Conservation (phyloP, 2,797 vertebrate genomes). For the Silurus aristotelis region DNA sequence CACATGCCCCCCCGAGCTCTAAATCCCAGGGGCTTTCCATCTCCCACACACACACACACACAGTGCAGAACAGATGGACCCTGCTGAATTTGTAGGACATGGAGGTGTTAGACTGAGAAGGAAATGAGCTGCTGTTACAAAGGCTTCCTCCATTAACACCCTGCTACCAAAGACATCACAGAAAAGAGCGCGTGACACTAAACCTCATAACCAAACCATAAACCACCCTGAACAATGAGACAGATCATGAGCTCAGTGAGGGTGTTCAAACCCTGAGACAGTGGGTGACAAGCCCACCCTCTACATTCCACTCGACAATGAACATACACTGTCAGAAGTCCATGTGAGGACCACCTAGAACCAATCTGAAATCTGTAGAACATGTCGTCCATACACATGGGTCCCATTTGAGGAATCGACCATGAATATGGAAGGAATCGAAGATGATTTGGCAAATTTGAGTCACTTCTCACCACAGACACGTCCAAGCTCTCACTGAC, state of each 20-base stretch:
- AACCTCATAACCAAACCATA: not conserved
- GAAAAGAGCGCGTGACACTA: not conserved
- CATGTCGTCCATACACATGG: not conserved
- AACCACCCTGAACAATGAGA: not conserved
- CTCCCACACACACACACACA: slow-evolving; percentile 15
- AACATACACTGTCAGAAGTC: not conserved
- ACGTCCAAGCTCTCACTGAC: no score
- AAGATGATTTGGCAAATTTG: no score
- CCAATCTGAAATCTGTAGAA: no score
- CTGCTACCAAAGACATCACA: not conserved
- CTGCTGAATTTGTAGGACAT: not conserved
- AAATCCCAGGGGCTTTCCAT: slow-evolving; percentile 7
- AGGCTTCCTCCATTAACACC: slow-evolving; percentile 35
- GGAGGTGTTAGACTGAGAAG: not conserved
- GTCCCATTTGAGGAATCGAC: no score
- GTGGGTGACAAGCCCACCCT: no score
- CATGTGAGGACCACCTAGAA: not conserved
- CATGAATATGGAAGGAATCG: no score
- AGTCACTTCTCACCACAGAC: no score
- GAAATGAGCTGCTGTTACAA: slow-evolving; percentile 19
- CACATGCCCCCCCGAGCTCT: not conserved
- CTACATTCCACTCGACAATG: not conserved
- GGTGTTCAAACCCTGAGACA: not conserved
- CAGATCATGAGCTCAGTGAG: not conserved
- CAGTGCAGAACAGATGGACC: not conserved